These are phyloP conservation scores for Tenodera sinensis DNA, from an alignment of 2,888 invertebrate genomes.

Conservation along the genomic window DNA sequence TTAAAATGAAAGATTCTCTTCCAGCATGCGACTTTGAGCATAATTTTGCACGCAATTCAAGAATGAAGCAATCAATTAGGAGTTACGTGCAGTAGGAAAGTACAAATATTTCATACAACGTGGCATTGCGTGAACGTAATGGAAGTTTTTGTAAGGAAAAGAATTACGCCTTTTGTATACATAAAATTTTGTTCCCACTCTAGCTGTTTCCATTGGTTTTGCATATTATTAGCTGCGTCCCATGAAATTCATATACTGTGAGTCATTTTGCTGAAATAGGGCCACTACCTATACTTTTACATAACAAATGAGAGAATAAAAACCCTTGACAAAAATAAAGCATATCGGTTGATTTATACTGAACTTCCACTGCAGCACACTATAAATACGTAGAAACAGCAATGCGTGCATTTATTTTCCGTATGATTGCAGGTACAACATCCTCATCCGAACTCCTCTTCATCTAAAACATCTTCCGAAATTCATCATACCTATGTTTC, in stretches of 20 bases:
- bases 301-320: not conserved
- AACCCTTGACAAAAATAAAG: not conserved
- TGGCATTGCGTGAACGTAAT: not conserved
- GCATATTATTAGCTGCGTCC: not conserved
- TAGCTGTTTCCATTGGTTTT: not conserved
- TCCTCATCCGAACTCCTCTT: too few relatives aligned
- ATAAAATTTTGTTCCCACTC: too few relatives aligned
- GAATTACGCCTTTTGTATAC: not conserved
- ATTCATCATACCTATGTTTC: too few relatives aligned
- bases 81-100: not conserved
- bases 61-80: not conserved
- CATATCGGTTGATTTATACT: too few relatives aligned
- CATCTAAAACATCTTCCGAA: too few relatives aligned
- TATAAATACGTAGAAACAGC: too few relatives aligned
- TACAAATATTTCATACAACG: not conserved
- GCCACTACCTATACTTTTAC: not conserved
- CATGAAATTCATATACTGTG: not conserved
- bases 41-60: not conserved
- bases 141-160: not conserved
- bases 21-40: not conserved
- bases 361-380: too few relatives aligned
- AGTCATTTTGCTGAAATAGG: too few relatives aligned
- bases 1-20: not conserved
- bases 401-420: too few relatives aligned
- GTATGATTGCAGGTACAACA: too few relatives aligned